Evolutionary conservation across 2,888 invertebrate species (phyloP).

Genomic region (Oscheius sp.): DNA sequence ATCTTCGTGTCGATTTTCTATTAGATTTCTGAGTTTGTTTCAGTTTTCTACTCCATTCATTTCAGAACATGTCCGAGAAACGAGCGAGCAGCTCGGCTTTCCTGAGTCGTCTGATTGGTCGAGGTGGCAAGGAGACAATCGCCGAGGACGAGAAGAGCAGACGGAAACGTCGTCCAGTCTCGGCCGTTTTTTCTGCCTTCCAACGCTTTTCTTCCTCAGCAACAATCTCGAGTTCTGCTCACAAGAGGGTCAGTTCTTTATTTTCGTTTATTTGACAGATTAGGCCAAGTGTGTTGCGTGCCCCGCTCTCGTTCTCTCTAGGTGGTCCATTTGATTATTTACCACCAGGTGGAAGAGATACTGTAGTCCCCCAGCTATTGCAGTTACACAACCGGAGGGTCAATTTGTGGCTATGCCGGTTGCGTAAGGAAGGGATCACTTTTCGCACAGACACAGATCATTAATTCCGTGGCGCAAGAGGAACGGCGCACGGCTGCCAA

Average conservation of each 20-base stretch:
- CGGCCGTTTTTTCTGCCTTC: constrained; percentile 54
- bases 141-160: constrained; percentile 12
- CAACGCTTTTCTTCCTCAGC: constrained; percentile 49
- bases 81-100: constrained; percentile 51
- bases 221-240: constrained; percentile 33
- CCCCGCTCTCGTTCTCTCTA: neutral
- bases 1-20: too few relatives aligned
- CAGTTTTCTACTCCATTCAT: neutral
- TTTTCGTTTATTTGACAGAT: constrained; percentile 6
- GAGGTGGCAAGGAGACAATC: neutral
- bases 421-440: constrained; percentile 26
- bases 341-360: neutral
- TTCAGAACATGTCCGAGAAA: constrained; percentile 50
- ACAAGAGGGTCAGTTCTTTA: constrained; percentile 25
- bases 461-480: constrained; percentile 34
- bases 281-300: constrained; percentile 16
- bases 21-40: too few relatives aligned
- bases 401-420: constrained; percentile 29
- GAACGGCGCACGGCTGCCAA: constrained; percentile 9
- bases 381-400: constrained; percentile 11
- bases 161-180: constrained; percentile 54
- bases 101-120: constrained; percentile 49
- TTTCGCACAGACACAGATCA: constrained; percentile 35
- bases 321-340: constrained; percentile 26
- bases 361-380: neutral